These are phyloP conservation scores for Chaetorhynchus papuensis DNA, from an alignment of 2,113 vertebrate genomes.

Conservation along the genomic window DNA sequence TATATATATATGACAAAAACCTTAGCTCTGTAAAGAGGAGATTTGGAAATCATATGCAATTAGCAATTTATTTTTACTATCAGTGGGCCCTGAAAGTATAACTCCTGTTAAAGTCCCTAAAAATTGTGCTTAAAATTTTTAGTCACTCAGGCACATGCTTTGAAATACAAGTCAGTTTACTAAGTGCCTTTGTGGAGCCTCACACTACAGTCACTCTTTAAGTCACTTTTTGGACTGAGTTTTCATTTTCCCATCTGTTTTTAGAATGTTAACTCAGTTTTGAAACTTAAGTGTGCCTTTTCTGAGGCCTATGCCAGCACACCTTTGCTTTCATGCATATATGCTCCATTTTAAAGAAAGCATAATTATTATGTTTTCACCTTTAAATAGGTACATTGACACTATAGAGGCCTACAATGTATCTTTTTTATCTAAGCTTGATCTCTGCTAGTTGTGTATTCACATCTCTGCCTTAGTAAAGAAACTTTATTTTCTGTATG, in stretches of 20 bases:
- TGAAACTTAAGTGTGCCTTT: background rate
- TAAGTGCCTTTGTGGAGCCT: background rate
- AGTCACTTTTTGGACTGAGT: background rate
- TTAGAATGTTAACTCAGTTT: background rate
- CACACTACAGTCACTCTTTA: background rate
- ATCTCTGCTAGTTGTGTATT: background rate
- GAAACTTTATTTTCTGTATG: background rate
- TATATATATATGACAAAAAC: background rate
- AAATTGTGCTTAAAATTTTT: background rate
- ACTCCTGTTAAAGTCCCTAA: background rate
- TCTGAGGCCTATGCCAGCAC: background rate
- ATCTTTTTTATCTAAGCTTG: background rate
- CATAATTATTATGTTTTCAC: background rate
- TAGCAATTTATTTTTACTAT: background rate
- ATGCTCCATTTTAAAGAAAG: background rate
- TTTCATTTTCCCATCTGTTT: background rate
- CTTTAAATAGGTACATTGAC: background rate
- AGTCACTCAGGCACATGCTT: background rate
- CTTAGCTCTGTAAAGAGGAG: background rate
- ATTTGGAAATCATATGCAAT: background rate
- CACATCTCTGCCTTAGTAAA: background rate
- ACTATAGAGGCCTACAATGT: background rate
- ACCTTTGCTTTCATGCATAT: background rate
- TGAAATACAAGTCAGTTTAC: background rate
- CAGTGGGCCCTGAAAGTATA: accelerated